Base-by-base conservation (phyloP, 2,797 vertebrate genomes). In the Enteromius argenteus region DNA sequence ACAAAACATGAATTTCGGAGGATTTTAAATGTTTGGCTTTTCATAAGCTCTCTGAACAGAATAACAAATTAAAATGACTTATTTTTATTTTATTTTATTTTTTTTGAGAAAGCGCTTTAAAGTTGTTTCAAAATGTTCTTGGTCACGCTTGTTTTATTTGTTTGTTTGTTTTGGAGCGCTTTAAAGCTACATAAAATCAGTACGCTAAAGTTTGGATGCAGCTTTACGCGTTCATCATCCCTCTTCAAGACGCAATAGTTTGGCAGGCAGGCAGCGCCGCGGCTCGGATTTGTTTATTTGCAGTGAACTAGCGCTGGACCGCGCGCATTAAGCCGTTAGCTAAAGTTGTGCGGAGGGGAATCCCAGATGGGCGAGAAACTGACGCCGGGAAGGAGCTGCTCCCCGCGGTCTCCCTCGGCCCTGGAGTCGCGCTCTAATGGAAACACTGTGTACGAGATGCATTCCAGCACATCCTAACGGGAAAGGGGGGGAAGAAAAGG, bases 381-480 rank as follows among this genome's bases (percentile, higher is more conserved):
- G 96, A 97, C 95, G 95, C 96, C 95, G 95, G 94, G 92, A 94
- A 94, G 93, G 94, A 95, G 95, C 93, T 92, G 95, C 95, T 92
- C 89, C 92, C 92, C 93, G 95, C 93, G 89, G 92, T 88, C 91
- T 90, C 94, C 94, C 94, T 85, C 83, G 86, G 86, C 67, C 87
- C 90, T 90, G 89, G 91, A 86, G 88, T 60, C 79, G 85, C 94
- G 92, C 94, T 94, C 94, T 96, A 96, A 98, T 97, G 96, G 97
- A 97, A 97, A 96, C 96, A 96, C 94, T 95, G 96, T 94, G 96
- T 94, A 94, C 94, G 95, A 92, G 94, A 95, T 89, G 94, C 96
- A 97, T 97, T 97, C 97, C 97, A 96, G 95, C 96, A 97, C 96
- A 96, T 97, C 96, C 96, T 97, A 96, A 96, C 95, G 94, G 94